A percentile compares a stretch with the other conserved stretches of the same genome.
Conservation (phyloP, 2,888 invertebrate species). For the Unio pictorum region DNA sequence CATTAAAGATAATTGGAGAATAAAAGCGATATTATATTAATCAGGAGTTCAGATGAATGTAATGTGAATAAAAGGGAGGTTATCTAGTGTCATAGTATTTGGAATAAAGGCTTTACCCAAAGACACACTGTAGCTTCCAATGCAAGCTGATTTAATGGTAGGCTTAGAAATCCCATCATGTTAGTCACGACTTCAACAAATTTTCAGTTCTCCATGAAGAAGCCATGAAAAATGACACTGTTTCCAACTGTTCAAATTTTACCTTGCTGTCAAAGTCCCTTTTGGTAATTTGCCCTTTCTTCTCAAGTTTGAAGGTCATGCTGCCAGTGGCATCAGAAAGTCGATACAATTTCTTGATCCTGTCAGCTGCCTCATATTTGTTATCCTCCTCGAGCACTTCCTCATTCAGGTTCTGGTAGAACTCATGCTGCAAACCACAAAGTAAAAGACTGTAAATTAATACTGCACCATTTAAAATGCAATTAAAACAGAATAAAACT, state of each 20-base stretch:
- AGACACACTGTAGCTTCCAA: too few species aligned
- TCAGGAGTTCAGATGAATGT: too few species aligned
- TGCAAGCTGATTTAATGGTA: too few species aligned
- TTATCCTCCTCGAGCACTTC: slow-evolving; percentile 42
- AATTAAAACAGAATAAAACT: neutral
- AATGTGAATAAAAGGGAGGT: too few species aligned
- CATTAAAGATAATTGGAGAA: too few species aligned
- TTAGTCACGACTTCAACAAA: too few species aligned
- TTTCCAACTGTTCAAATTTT: neutral
- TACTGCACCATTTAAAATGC: neutral
- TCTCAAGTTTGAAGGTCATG: slow-evolving; percentile 48
- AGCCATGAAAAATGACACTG: too few species aligned
- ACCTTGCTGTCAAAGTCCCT: slow-evolving; percentile 62
- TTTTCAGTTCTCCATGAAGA: too few species aligned
- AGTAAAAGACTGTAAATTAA: neutral
- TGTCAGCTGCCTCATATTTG: slow-evolving; percentile 24
- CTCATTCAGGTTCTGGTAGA: slow-evolving; percentile 51
- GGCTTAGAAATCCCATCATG: too few species aligned
- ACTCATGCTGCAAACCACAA: slow-evolving; percentile 52
- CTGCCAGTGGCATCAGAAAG: slow-evolving; percentile 58
- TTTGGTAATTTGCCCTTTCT: slow-evolving; percentile 42
- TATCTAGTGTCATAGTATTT: too few species aligned
- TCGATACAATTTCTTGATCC: slow-evolving; percentile 44
- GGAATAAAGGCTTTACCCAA: too few species aligned
- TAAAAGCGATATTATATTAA: too few species aligned